Evolutionary conservation across 2,113 vertebrate species (phyloP).

Genomic region (Piaya cayana): DNA sequence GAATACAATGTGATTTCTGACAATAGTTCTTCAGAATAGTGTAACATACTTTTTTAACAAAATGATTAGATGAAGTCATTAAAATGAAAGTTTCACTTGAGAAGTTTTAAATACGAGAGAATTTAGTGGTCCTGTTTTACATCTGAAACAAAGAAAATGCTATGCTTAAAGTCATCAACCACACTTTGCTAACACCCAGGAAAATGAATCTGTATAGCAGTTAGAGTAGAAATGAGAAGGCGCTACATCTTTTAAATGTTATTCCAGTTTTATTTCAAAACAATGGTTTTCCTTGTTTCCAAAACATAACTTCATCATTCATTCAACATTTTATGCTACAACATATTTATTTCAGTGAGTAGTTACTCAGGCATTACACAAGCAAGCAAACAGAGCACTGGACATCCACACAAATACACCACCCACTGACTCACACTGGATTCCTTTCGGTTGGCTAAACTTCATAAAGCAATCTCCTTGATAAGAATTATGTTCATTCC

Average conservation of each 20-base stretch:
- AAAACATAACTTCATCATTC: neutral
- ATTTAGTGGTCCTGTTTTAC: neutral
- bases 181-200: neutral
- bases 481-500: neutral
- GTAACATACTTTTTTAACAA: neutral
- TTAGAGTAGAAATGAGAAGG: neutral
- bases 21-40: neutral
- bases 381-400: neutral
- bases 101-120: neutral
- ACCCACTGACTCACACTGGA: neutral
- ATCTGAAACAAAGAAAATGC: neutral
- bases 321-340: neutral
- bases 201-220: neutral
- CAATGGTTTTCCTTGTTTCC: neutral
- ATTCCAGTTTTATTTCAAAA: slow-evolving; percentile 66
- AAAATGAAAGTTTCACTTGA: neutral
- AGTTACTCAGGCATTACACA: neutral
- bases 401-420: neutral
- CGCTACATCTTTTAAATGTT: neutral
- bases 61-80: neutral
- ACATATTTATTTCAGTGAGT: neutral
- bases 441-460: neutral
- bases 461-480: neutral
- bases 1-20: neutral
- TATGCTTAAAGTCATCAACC: neutral